Base-by-base conservation (phyloP, 1,140 invertebrate genomes). In the Odontomachus brunneus region DNA sequence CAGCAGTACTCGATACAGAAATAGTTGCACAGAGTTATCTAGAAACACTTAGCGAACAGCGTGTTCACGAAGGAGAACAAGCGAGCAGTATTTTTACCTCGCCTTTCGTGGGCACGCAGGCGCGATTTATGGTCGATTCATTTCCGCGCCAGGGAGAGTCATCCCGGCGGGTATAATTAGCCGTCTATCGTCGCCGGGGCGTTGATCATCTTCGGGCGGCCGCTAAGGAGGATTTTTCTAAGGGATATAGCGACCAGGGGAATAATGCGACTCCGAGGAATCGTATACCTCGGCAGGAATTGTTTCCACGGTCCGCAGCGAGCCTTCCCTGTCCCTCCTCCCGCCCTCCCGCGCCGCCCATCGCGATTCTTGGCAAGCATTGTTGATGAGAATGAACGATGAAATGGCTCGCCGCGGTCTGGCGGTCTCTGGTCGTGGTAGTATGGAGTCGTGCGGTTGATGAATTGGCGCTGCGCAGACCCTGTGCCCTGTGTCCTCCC, bases 361-460 rank as follows among this genome's bases (percentile, higher is more conserved):
- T 72, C 72, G 63, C 75, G 87, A 90, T 89, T 90, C 87, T 89
- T 88, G 85, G 89, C 90, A 89, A 91, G 89, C 90, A 89, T 90
- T 91, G 88, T 90, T 91, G 90, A 91, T 90, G 90, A 91, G 89
- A 86, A 91, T 88, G 91, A 92, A 92, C 90, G 90, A 90, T 89
- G 89, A 89, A 90, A 90, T 86, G 89, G 84, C 86, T 80, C 81
- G 73, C 74, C 84, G 76, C 60, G 84, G 78, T 88, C 88, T 63
- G 87, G 85, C 60, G 74, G 85, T 73, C 86, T 82, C 86, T 74
- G 78, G 51, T 71, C 57, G 63, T 44, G 38, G 38, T 71, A 65
- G 81, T 67, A 76, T 74, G 80, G 84, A 90, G 88, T 84, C 84
- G 84, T 82, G 84, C 82, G 85, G 84, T 86, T 91, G 91, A 92